These are phyloP conservation scores for Actenoides hombroni DNA, from an alignment of 2,113 vertebrate species.

Conservation along the genomic window DNA sequence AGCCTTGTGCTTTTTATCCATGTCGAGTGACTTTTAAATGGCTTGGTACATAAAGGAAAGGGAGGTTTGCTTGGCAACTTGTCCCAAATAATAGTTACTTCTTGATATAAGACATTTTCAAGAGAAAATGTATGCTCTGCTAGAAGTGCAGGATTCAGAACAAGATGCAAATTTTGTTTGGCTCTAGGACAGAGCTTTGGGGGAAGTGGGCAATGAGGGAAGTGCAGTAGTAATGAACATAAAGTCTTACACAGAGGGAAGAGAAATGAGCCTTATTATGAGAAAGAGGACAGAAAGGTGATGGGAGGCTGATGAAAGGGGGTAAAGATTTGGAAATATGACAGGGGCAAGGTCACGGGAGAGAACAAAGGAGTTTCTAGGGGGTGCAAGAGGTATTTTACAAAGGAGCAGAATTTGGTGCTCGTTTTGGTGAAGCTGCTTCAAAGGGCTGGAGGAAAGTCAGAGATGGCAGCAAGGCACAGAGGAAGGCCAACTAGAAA, in stretches of 20 bases:
- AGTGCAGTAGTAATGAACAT: neutral
- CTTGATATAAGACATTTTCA: neutral
- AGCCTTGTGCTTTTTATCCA: neutral
- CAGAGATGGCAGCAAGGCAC: neutral
- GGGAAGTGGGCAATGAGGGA: neutral
- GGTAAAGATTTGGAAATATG: neutral
- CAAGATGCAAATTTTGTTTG: constrained; percentile 6
- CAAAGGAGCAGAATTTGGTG: neutral
- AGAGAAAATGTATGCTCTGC: neutral
- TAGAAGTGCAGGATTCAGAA: neutral
- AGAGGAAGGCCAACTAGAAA: neutral
- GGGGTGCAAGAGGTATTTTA: neutral
- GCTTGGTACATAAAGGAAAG: neutral
- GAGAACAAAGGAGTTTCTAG: neutral
- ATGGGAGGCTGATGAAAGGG: neutral
- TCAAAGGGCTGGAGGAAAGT: neutral
- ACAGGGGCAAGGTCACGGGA: neutral
- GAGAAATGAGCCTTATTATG: neutral
- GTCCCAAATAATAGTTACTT: neutral
- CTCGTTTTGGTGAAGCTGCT: neutral
- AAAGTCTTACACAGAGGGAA: neutral
- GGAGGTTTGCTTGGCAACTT: neutral
- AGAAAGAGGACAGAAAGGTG: neutral
- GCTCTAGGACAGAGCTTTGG: neutral
- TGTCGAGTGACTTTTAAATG: neutral